A percentile compares a stretch with the other conserved stretches of the same genome.
phyloP scores from a whole-genome alignment of 2,888 invertebrate species.

The Yponomeuta sedellus region DNA sequence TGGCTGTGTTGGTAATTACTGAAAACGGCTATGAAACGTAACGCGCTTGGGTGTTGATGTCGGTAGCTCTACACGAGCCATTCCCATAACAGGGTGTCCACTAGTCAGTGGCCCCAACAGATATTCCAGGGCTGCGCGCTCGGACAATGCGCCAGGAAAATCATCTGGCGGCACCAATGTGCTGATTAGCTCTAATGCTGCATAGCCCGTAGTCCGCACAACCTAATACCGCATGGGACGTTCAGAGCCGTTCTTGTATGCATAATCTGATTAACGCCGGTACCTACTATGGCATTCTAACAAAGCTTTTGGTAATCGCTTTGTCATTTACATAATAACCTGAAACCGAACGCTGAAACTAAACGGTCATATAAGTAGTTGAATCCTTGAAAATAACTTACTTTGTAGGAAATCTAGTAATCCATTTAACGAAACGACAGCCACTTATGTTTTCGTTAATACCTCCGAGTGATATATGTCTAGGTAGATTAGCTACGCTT shows the following conservation, averaged over 20 bases:
- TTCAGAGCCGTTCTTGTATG: conserved; percentile 70
- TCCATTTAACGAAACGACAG: conserved; percentile 27
- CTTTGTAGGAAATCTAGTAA: conserved; percentile 22
- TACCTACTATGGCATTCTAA: conserved; percentile 49
- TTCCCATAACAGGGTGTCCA: conserved; percentile 67
- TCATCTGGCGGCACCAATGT: conserved; percentile 68
- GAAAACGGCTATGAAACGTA: conserved; percentile 38
- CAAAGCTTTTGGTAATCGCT: conserved; percentile 59
- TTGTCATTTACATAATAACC: conserved; percentile 49
- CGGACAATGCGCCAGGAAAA: conserved; percentile 67
- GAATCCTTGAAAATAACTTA: conserved; percentile 37
- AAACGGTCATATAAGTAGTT: conserved; percentile 22
- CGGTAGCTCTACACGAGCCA: conserved; percentile 55
- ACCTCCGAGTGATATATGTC: background rate
- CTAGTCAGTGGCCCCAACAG: conserved; percentile 75
- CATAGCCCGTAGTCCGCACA: conserved; percentile 45
- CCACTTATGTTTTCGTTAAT: background rate
- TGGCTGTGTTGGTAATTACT: conserved; percentile 26
- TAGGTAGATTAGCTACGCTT: no score
- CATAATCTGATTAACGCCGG: conserved; percentile 71
- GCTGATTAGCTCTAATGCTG: conserved; percentile 72
- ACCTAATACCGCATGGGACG: conserved; percentile 58
- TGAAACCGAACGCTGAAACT: conserved; percentile 25
- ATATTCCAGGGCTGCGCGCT: conserved; percentile 71
- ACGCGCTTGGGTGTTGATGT: conserved; percentile 26